Evolutionary conservation across 2,888 invertebrate species (phyloP).

Genomic region (Hypolimnas misippus): DNA sequence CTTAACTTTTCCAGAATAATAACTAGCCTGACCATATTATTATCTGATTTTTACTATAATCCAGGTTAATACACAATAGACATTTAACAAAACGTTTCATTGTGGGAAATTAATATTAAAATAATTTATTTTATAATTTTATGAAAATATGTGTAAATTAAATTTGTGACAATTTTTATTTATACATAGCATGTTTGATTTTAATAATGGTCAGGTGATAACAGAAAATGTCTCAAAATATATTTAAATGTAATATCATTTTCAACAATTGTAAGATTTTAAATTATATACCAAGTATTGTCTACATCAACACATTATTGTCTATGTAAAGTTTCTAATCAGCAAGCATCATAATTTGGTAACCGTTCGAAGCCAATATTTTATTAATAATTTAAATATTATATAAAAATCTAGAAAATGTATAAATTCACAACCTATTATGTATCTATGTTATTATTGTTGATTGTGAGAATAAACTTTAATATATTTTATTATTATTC

Average conservation of each 20-base stretch:
- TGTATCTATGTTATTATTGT: conserved; percentile 69
- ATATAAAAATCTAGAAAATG: conserved; percentile 83
- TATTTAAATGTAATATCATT: background rate
- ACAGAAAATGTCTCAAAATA: background rate
- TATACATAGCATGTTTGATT: too few relatives aligned
- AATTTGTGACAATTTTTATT: background rate
- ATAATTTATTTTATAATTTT: too few relatives aligned
- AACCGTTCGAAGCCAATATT: conserved; percentile 32
- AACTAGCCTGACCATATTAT: conserved; percentile 5
- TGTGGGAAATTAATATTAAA: too few relatives aligned
- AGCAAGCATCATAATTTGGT: conserved; percentile 57
- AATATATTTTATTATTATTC: conserved; percentile 43
- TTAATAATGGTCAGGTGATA: background rate
- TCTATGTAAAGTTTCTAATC: conserved; percentile 22
- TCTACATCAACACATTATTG: conserved; percentile 9
- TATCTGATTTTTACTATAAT: too few relatives aligned
- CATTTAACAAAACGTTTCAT: background rate
- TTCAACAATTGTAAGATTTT: background rate
- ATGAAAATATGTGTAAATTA: background rate
- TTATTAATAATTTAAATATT: conserved; percentile 43
- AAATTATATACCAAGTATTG: background rate
- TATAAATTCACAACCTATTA: conserved; percentile 84
- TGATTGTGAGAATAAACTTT: conserved; percentile 51
- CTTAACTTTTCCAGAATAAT: background rate
- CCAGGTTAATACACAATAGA: background rate